These are phyloP conservation scores for Altica lythri DNA, from an alignment of 2,888 invertebrate genomes.

Conservation along the genomic window DNA sequence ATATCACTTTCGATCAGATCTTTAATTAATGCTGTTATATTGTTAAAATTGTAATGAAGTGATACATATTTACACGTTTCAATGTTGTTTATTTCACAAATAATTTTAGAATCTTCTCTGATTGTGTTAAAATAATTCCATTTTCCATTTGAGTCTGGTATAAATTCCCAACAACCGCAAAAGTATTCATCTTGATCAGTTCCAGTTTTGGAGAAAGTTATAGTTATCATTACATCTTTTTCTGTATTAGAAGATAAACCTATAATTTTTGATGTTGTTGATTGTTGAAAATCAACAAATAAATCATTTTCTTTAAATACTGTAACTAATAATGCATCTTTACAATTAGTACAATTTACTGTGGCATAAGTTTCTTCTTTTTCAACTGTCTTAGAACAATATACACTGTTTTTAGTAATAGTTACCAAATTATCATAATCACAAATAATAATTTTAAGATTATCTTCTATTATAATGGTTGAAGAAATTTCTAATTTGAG, in stretches of 20 bases:
- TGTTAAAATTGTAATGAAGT: slow-evolving; percentile 8
- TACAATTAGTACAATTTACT: background rate
- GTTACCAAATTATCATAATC: background rate
- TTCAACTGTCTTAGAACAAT: background rate
- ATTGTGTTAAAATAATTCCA: too few species aligned
- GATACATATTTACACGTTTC: too few species aligned
- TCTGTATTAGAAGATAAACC: background rate
- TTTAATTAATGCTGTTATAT: slow-evolving; percentile 21
- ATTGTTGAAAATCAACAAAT: background rate
- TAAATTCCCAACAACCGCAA: too few species aligned
- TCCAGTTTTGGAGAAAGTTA: background rate
- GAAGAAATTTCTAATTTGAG: background rate
- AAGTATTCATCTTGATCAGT: too few species aligned
- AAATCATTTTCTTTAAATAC: slow-evolving; percentile 7
- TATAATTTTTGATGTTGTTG: slow-evolving; percentile 1
- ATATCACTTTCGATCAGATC: slow-evolving; percentile 1
- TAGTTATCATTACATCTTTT: background rate
- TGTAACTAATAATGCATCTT: background rate
- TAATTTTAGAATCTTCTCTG: too few species aligned
- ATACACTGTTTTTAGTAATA: background rate
- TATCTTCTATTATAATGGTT: background rate
- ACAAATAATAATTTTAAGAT: slow-evolving; percentile 8
- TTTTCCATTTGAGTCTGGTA: too few species aligned
- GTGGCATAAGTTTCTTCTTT: background rate
- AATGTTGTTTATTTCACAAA: too few species aligned